Conservation (phyloP, 1,140 invertebrate species). For the Piezodorus guildinii region DNA sequence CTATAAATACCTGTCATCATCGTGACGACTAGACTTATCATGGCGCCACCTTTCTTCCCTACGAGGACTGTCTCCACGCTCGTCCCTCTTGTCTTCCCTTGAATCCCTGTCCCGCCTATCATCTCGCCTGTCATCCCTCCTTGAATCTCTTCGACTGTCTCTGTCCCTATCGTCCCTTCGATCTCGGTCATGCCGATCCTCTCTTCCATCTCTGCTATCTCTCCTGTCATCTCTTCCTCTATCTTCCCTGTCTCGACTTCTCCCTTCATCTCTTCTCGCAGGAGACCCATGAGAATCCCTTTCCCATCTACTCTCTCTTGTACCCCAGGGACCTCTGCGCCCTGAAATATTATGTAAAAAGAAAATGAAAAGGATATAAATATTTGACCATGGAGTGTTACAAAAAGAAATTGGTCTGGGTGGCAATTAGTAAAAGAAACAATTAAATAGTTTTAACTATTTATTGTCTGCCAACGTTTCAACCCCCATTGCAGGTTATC, state of each 20-base stretch:
- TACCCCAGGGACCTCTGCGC: background rate
- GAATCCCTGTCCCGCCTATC: constrained; percentile 14
- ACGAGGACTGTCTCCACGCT: constrained; percentile 20
- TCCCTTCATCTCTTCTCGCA: background rate
- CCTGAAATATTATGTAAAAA: no score
- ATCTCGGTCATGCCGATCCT: constrained; percentile 25
- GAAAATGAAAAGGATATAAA: no score
- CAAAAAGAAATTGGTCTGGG: no score
- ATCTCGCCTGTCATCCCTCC: background rate
- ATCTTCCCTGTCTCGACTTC: constrained; percentile 9
- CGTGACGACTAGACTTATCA: background rate
- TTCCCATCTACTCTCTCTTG: constrained; percentile 1
- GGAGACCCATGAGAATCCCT: background rate
- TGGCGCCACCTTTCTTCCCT: constrained; percentile 24
- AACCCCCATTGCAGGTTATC: no score
- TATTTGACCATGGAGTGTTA: no score
- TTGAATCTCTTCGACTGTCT: constrained; percentile 27
- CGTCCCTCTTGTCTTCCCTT: constrained; percentile 5
- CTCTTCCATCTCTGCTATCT: constrained; percentile 24
- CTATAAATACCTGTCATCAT: constrained; percentile 16
- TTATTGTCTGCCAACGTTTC: no score
- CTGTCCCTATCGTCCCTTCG: constrained; percentile 25
- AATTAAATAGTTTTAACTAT: no score
- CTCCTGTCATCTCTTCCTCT: constrained; percentile 20
- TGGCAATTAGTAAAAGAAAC: no score